Evolutionary conservation across 2,888 invertebrate species (phyloP).

Genomic region (Heliconius hortense): DNA sequence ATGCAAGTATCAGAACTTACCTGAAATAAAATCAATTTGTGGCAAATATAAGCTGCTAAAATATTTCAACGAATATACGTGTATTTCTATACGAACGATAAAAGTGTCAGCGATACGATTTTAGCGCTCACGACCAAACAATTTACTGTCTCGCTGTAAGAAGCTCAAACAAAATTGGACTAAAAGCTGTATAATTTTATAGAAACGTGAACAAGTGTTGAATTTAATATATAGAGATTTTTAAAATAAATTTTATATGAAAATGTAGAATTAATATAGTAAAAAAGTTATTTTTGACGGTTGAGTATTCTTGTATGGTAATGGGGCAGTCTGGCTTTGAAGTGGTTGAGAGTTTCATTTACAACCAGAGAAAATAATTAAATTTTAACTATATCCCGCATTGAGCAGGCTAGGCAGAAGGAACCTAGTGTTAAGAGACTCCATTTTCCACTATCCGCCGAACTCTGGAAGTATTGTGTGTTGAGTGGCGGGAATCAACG

Average conservation of each 20-base stretch:
- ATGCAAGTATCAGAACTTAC: not conserved
- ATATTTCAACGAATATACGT: conserved; percentile 1
- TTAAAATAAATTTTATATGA: not conserved
- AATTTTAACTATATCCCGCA: no score
- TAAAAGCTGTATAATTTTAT: not conserved
- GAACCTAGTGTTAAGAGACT: no score
- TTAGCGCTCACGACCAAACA: conserved; percentile 24
- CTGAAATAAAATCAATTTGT: conserved; percentile 9
- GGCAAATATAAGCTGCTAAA: not conserved
- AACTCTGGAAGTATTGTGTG: no score
- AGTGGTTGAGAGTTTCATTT: no score
- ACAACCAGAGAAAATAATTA: no score
- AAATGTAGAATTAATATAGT: not conserved
- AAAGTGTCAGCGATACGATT: conserved; percentile 21
- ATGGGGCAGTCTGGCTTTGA: no score
- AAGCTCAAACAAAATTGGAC: conserved; percentile 3
- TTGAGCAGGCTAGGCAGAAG: no score
- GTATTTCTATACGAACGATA: conserved; percentile 10
- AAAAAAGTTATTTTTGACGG: no score
- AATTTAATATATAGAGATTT: not conserved
- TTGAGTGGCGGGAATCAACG: no score
- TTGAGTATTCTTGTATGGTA: no score
- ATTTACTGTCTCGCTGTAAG: conserved; percentile 12
- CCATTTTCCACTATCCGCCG: no score
- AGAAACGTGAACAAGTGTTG: not conserved